Percentiles rank a stretch among this genome's conserved stretches.
These are phyloP conservation scores for Rhyacichthys aspro DNA, from an alignment of 2,797 vertebrate species.

Conservation along the genomic window DNA sequence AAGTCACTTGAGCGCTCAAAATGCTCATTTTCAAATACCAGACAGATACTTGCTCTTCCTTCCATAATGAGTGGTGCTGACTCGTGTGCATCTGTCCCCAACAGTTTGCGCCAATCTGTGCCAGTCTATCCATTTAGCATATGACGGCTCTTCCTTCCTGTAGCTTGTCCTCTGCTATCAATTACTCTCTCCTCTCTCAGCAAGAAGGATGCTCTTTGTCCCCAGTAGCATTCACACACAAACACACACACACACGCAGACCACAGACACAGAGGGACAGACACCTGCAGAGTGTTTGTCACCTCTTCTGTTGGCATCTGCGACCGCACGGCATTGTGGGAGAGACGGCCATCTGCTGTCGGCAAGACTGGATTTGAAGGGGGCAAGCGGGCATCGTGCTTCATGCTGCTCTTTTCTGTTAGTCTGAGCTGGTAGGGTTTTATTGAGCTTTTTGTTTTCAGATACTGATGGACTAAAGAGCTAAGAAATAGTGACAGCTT, in stretches of 20 bases:
- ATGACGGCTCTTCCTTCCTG: conserved; percentile 64
- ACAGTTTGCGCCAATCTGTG: conserved; percentile 53
- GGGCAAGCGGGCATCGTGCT: conserved; percentile 56
- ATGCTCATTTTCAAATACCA: conserved; percentile 7
- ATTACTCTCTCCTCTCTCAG: conserved; percentile 67
- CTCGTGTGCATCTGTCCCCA: conserved; percentile 51
- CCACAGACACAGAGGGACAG: conserved; percentile 64
- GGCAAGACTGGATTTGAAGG: conserved; percentile 62
- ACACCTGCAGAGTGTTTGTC: conserved; percentile 81
- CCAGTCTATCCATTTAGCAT: conserved; percentile 67
- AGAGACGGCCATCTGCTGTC: conserved; percentile 74
- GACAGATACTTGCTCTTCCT: conserved; percentile 14
- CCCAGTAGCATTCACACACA: conserved; percentile 34
- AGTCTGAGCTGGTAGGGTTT: conserved; percentile 45
- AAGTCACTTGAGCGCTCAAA: neutral
- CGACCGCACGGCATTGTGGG: conserved; percentile 72
- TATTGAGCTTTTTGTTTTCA: conserved; percentile 34
- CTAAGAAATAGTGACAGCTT: conserved; percentile 24
- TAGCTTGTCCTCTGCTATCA: conserved; percentile 76
- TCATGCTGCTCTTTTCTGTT: conserved; percentile 72
- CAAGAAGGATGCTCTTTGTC: conserved; percentile 69
- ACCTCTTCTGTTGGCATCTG: conserved; percentile 78
- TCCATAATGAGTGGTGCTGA: conserved; percentile 39
- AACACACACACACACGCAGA: conserved; percentile 9
- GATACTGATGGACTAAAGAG: conserved; percentile 3